Evolutionary conservation across 2,888 invertebrate genomes (phyloP), one percentile per base, ranked within the genome.

Genomic region (Notodonta dromedarius): DNA sequence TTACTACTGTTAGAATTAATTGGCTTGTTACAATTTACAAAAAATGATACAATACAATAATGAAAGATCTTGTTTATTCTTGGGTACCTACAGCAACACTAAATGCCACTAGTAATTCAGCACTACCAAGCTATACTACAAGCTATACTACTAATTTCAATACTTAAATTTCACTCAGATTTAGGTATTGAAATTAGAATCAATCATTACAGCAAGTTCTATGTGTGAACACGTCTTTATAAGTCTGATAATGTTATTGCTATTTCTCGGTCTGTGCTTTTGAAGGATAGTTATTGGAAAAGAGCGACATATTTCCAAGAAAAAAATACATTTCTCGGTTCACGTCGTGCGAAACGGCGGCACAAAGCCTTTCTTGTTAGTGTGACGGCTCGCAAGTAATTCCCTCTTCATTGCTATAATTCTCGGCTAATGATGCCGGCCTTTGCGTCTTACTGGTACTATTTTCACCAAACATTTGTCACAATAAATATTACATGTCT

Each of bases 401-500:
- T 57, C 58, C 46, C 58, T 61, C 59, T 59, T 60, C 62, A 46
- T 48, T 55, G 16, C 60, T 56, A 48, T 67, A 66, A 67, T 67
- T 61, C 59, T 55, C 39, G 40, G 58, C 59, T 71, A 71, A 68
- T 67, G 67, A 59, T 58, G 59, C 63, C 56, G 65, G 66, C 67
- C 60, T 63, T 62, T 61, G 56, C 54, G 48, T 56, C 57, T 60
- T 60, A 53, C 55, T 57, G 61, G 61, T 67, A 60, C 61, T 58
- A 62, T 67, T 52, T 52, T 13, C 13, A 52, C 52, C 0, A 5
- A 32, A 32, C 52, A 52, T 52, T 35, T n/a, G n/a, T n/a, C 14
- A 50, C 16, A 16, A 9, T 50, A n/a, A 16, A 9, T 50, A n/a
- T n/a, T 48, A n/a, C 12, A 14, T 50, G 46, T 46, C 12, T 11